Evolutionary conservation across 2,113 vertebrate genomes (phyloP), one percentile per base, ranked within the genome.

Genomic region (Ondatra zibethicus): DNA sequence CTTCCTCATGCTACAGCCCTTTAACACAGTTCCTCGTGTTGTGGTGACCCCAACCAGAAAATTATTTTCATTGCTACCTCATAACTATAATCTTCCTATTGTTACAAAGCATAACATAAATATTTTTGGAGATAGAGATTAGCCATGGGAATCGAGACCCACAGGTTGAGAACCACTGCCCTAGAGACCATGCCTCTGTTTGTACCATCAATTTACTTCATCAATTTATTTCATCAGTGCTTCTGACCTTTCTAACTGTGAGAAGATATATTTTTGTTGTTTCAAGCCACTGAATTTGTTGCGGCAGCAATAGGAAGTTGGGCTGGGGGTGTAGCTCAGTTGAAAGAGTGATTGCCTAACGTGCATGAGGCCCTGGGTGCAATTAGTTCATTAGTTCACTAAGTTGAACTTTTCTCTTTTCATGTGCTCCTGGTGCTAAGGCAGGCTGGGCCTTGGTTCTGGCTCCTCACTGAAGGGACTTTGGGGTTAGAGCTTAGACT

Each of bases 361-460:
- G 4, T 42, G n/a, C 80, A 61, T 17, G 55, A 82, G 55, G 52
- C 36, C 9, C 5, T 39, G 36, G 36, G 23, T 14, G 39, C 55
- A 14, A 14, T 33, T 68, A 68, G 7, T 89, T 85, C 58, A 80
- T 11, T 47, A 50, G 42, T 3, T 70, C 68, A 7, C 14, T 61
- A 73, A 63, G 31, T 21, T 95, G 87, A 93, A 93, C 94, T n/a
- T 36, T 61, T 42, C 81, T 95, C 52, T 75, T 65, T 39, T 50
- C 25, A 33, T 12, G 19, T 90, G n/a, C 50, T 63, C 33, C 7
- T 84, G 47, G n/a, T 82, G 61, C 85, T 33, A 23, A 84, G 23
- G 17, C 21, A 63, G 65, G 21, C 7, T 58, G 47, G 70, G 61
- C 47, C 77, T 91, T 91, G 50, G 66, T 77, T 70, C 77, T 75